Conservation (phyloP, 1,140 invertebrate species). For the Trichonephila inaurata region DNA sequence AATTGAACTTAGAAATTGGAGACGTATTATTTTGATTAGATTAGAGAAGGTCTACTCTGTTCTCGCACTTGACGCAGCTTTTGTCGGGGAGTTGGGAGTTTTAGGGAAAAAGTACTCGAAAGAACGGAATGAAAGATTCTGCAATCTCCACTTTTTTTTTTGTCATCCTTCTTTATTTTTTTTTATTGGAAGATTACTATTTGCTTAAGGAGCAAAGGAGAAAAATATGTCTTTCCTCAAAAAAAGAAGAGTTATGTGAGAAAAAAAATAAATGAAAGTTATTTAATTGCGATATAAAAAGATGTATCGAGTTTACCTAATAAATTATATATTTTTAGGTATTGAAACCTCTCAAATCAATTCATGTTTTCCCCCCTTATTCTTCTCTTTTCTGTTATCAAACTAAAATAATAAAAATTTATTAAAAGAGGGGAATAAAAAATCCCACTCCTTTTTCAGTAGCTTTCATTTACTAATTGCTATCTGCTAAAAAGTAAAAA, state of each 20-base stretch:
- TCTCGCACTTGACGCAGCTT: neutral
- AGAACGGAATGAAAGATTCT: neutral
- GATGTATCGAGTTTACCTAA: neutral
- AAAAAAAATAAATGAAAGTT: neutral
- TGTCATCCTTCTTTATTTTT: too few relatives aligned
- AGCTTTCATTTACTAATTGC: too few relatives aligned
- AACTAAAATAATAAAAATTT: too few relatives aligned
- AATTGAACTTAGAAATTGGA: slow-evolving; percentile 58
- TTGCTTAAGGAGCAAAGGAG: neutral
- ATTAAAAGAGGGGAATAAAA: too few relatives aligned
- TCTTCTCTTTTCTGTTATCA: too few relatives aligned
- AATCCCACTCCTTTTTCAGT: too few relatives aligned
- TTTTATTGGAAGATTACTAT: neutral
- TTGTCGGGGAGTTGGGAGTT: slow-evolving; percentile 8
- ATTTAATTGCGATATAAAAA: neutral
- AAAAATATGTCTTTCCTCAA: neutral
- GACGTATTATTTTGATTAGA: slow-evolving; percentile 60
- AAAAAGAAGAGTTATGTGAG: neutral
- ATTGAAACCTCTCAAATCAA: too few relatives aligned
- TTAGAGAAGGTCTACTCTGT: slow-evolving; percentile 26
- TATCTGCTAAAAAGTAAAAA: too few relatives aligned
- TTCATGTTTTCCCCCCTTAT: too few relatives aligned
- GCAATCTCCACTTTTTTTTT: too few relatives aligned
- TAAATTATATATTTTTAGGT: too few relatives aligned
- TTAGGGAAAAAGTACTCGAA: neutral